Base-by-base conservation (phyloP, 2,888 invertebrate species). In the Ennomos erosarius region DNA sequence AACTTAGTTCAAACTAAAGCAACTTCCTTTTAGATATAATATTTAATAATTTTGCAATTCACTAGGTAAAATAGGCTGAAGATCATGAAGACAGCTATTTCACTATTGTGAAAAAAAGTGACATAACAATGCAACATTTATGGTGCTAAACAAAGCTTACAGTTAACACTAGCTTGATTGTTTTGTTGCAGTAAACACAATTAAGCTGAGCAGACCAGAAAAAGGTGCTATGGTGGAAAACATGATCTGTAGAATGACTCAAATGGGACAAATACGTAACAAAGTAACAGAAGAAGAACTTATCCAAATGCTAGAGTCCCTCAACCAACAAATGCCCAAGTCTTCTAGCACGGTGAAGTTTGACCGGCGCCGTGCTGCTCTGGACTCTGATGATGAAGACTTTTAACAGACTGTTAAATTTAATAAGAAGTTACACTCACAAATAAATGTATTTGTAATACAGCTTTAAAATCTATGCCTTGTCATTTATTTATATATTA, bases 171-270 rank as follows among this genome's bases (percentile, higher is more conserved):
- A 26, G 0, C 26, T 6, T 26, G 26, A 26, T 26, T 26, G 26
- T 26, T 8, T 2, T 46, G 13, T 48, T 94, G 12, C 85, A 98
- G 98, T 99, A 78, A 99, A 98, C 81, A 99, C 97, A 52, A 93
- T 99, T 62, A 96, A 97, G 80, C 91, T 98, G 48, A 98, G 98
- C 67, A 99, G 98, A 88, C 99, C 99, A 46, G 99, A 99, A 77
- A 99, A 99, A 85, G 99, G 98, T 9, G 95, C 95, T 80, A 96
- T 98, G 96, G 96, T 99, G 55, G 99, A 99, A 93, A 95, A 96
- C 69, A 97, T 99, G 96, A 94, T 99, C 70, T 94, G 99, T 62
- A 95, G 96, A 78, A 99, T 99, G 99, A 98, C 97, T 9, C 97
- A 98, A 79, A 94, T 94, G 78, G 98, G 99, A n/a, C 98, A 98